Conservation (phyloP, 2,797 vertebrate species). For the Lagocephalus sceleratus region DNA sequence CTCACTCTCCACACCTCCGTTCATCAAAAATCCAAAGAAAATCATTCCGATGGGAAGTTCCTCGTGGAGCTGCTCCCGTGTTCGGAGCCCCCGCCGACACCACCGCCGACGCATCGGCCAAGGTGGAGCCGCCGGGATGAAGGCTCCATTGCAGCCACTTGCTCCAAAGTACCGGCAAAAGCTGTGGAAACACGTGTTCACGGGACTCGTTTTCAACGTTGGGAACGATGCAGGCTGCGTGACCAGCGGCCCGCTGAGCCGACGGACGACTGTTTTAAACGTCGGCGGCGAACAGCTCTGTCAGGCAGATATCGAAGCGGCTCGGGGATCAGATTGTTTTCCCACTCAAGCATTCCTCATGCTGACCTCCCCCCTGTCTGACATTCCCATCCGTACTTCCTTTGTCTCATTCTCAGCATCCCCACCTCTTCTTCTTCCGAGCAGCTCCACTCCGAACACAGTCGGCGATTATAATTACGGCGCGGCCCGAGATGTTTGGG, state of each 20-base stretch:
- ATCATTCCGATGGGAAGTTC: too few relatives aligned
- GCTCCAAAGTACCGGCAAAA: too few relatives aligned
- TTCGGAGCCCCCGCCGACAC: too few relatives aligned
- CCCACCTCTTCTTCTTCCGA: constrained; percentile 11
- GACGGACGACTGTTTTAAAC: constrained; percentile 5
- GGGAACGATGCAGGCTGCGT: not conserved
- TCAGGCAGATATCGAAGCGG: constrained; percentile 51
- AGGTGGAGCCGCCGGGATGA: too few relatives aligned
- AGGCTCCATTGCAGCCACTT: too few relatives aligned
- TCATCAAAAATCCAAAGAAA: too few relatives aligned
- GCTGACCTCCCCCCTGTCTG: constrained; percentile 44
- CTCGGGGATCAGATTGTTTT: constrained; percentile 43
- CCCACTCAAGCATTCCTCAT: constrained; percentile 63
- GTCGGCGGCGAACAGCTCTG: constrained; percentile 52
- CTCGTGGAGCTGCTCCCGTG: too few relatives aligned
- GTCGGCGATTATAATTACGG: constrained; percentile 25
- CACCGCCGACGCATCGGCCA: too few relatives aligned
- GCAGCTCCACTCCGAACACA: not conserved
- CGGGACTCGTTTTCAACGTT: too few relatives aligned
- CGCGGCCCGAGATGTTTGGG: constrained; percentile 29
- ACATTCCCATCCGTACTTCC: constrained; percentile 46
- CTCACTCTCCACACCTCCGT: constrained; percentile 9
- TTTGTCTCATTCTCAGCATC: constrained; percentile 48
- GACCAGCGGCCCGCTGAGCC: not conserved
- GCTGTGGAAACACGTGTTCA: too few relatives aligned